These are phyloP conservation scores for Yponomeuta evonymella DNA, from an alignment of 2,888 invertebrate genomes.

Conservation along the genomic window DNA sequence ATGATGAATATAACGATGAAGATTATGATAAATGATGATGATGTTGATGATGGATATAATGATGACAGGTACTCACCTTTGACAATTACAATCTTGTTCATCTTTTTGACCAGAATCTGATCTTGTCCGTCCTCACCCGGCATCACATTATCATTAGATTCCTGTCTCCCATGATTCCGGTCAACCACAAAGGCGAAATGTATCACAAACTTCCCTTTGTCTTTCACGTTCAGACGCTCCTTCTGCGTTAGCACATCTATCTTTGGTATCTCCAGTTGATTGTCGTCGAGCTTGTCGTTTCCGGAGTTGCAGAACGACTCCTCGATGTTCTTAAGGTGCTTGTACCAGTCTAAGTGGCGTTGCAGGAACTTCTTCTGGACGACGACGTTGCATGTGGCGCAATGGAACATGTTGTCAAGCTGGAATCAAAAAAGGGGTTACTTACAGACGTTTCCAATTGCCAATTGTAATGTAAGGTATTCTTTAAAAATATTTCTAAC, in stretches of 20 bases:
- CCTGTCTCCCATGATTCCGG: background rate
- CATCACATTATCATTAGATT: background rate
- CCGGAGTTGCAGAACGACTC: slow-evolving; percentile 8
- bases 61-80: background rate
- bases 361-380: slow-evolving; percentile 26
- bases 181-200: background rate
- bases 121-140: background rate
- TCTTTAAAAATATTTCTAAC: no score
- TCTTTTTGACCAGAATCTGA: no score
- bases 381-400: slow-evolving; percentile 35
- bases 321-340: slow-evolving; percentile 22
- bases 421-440: slow-evolving; percentile 22
- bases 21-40: no score
- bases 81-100: background rate
- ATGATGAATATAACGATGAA: no score
- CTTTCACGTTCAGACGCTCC: background rate
- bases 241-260: background rate
- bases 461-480: no score
- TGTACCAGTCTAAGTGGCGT: slow-evolving; percentile 28
- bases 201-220: background rate
- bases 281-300: slow-evolving; percentile 6
- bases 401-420: slow-evolving; percentile 37
- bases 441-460: no score
- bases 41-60: no score
- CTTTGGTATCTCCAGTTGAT: background rate